A percentile compares a stretch with the other conserved stretches of the same genome.
These are phyloP conservation scores for Latrodectus hesperus DNA, from an alignment of 2,888 invertebrate species.

Conservation along the genomic window DNA sequence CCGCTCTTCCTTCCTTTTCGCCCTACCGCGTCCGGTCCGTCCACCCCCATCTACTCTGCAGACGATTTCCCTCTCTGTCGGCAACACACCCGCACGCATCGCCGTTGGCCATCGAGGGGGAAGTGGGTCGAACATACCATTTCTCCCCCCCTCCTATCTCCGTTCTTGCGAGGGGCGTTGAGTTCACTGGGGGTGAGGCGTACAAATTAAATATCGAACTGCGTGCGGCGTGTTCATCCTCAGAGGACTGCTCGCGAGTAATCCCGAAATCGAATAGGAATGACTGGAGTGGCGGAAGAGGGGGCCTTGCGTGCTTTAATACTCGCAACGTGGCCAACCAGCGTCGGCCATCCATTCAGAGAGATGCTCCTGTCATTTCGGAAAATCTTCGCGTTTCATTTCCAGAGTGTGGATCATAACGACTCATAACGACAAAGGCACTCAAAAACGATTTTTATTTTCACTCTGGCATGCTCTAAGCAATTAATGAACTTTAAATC, in stretches of 20 bases:
- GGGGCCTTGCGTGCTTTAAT: too few species aligned
- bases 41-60: neutral
- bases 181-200: conserved; percentile 15
- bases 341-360: too few species aligned
- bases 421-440: too few species aligned
- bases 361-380: too few species aligned
- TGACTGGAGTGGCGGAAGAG: neutral
- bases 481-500: too few species aligned
- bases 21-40: conserved; percentile 6
- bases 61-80: conserved; percentile 1
- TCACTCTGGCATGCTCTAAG: too few species aligned
- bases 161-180: conserved; percentile 2
- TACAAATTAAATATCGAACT: conserved; percentile 55
- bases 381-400: too few species aligned
- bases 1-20: conserved; percentile 21
- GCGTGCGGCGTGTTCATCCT: neutral
- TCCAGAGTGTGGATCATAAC: too few species aligned
- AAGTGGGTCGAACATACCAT: neutral
- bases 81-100: conserved; percentile 51
- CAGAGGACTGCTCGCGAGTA: neutral
- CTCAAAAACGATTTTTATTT: too few species aligned
- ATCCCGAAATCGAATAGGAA: neutral
- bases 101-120: conserved; percentile 37
- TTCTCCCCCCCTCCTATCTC: conserved; percentile 3
- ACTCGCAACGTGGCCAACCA: too few species aligned